Percentiles rank a stretch among this genome's conserved stretches.
phyloP scores from a whole-genome alignment of 1,140 invertebrate genomes.

The Drosophila guanche region DNA sequence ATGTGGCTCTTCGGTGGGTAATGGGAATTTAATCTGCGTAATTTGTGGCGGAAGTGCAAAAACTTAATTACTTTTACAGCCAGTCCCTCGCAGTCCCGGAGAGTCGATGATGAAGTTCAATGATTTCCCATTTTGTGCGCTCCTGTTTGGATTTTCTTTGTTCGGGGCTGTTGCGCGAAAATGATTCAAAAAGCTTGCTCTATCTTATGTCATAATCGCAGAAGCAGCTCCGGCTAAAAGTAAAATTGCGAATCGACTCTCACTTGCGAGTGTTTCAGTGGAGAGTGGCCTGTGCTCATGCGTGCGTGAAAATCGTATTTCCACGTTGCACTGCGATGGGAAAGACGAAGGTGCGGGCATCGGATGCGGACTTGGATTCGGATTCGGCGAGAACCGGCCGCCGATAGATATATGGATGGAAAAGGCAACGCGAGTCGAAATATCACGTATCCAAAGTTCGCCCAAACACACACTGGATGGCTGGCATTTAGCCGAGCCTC shows the following conservation, averaged over 20 bases:
- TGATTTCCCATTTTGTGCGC: constrained; percentile 39
- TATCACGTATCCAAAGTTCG: constrained; percentile 42
- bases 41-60: constrained; percentile 58
- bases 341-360: too few species aligned
- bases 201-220: constrained; percentile 58
- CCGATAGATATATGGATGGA: constrained; percentile 23
- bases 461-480: constrained; percentile 34
- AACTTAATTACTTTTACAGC: constrained; percentile 49
- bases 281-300: constrained; percentile 52
- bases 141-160: constrained; percentile 1
- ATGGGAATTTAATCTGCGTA: constrained; percentile 50
- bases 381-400: constrained; percentile 11
- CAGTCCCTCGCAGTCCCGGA: constrained; percentile 3
- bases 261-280: constrained; percentile 35
- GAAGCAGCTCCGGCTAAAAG: constrained; percentile 47
- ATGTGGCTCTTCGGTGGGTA: too few species aligned
- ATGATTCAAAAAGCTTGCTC: constrained; percentile 23
- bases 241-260: constrained; percentile 75
- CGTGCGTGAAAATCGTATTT: constrained; percentile 76
- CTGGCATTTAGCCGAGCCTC: constrained; percentile 63
- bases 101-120: constrained; percentile 50
- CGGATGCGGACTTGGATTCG: neutral
- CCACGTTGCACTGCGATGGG: constrained; percentile 27
- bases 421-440: constrained; percentile 34
- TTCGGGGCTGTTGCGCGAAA: constrained; percentile 33